Evolutionary conservation across 2,797 vertebrate genomes (phyloP).

Genomic region (Macroramphosus scolopax): DNA sequence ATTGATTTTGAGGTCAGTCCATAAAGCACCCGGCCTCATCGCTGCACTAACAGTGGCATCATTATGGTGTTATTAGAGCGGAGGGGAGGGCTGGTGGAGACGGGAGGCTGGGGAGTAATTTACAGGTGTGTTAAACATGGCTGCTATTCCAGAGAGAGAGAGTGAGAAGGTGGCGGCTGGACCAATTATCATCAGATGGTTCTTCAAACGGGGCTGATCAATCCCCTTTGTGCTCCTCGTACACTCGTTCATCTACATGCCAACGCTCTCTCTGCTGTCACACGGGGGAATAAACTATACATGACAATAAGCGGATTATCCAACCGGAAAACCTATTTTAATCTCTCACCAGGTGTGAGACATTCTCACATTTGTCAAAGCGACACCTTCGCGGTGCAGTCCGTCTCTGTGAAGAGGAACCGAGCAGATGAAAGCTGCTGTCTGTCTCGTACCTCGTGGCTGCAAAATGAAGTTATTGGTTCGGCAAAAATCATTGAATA

Average conservation of each 20-base stretch:
- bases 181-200: conserved; percentile 14
- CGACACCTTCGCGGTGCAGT: not conserved
- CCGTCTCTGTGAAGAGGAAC: too few species aligned
- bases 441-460: not conserved
- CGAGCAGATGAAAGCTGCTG: too few species aligned
- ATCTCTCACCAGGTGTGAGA: not conserved
- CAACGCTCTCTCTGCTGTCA: not conserved
- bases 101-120: conserved; percentile 44
- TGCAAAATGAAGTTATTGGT: not conserved
- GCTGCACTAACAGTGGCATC: conserved; percentile 63
- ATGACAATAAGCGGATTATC: not conserved
- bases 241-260: not conserved
- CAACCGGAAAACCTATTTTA: not conserved
- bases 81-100: conserved; percentile 19
- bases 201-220: not conserved
- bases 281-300: not conserved
- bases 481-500: not conserved
- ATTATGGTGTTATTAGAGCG: conserved; percentile 66
- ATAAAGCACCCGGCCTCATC: conserved; percentile 61
- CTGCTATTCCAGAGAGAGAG: conserved; percentile 26
- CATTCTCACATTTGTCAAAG: not conserved
- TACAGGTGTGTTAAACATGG: conserved; percentile 59
- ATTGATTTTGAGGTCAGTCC: conserved; percentile 70
- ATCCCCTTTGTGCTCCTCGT: not conserved
- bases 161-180: conserved; percentile 4